Conservation (phyloP, 2,888 invertebrate genomes). For the Calliopum simillimum region DNA sequence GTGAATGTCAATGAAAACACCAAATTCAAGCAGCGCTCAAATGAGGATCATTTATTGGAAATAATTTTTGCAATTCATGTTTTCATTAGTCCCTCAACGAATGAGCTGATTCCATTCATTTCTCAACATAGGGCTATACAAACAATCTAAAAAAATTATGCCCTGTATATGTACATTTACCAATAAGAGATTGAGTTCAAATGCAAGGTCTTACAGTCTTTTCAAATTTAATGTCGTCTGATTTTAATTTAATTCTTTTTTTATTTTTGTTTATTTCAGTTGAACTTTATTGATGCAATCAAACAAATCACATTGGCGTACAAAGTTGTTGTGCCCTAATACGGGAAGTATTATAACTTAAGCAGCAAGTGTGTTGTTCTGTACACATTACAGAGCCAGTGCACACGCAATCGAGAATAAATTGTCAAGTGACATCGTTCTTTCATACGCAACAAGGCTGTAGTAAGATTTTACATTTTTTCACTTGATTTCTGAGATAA, state of each 20-base stretch:
- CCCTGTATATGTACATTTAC: too few species aligned
- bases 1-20: too few species aligned
- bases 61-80: too few species aligned
- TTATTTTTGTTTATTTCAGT: background rate
- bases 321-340: slow-evolving; percentile 26
- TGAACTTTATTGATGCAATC: background rate
- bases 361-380: background rate
- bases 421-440: slow-evolving; percentile 21
- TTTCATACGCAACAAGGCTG: slow-evolving; percentile 25
- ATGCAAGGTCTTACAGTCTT: slow-evolving; percentile 5
- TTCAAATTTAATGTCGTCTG: background rate
- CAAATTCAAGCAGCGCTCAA: too few species aligned
- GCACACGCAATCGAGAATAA: slow-evolving; percentile 15
- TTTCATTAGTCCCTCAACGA: too few species aligned
- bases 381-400: background rate
- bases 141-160: too few species aligned
- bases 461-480: slow-evolving; percentile 6
- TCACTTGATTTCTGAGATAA: slow-evolving; percentile 9
- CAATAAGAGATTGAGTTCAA: slow-evolving; percentile 3
- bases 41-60: too few species aligned
- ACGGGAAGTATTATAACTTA: slow-evolving; percentile 6
- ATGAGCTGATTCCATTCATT: too few species aligned
- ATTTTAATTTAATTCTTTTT: background rate
- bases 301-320: slow-evolving; percentile 14
- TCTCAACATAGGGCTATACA: too few species aligned